Percentiles rank a stretch among this genome's conserved stretches.
These are phyloP conservation scores for Gortyna flavago DNA, from an alignment of 2,888 invertebrate genomes.

Conservation along the genomic window DNA sequence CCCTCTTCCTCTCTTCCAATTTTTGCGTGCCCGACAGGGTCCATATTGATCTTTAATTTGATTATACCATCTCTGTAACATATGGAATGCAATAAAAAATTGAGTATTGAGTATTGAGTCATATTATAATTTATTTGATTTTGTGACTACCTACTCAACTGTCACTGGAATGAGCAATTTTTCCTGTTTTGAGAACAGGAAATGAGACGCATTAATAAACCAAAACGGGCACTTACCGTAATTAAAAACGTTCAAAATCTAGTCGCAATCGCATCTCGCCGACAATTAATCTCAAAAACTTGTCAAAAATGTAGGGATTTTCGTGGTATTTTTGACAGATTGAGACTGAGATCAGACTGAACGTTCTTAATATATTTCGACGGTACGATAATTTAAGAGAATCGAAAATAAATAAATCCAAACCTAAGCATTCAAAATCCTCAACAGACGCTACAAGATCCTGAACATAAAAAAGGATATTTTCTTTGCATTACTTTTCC, in stretches of 20 bases:
- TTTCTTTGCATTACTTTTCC: constrained; percentile 63
- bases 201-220: no score
- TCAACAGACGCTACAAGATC: constrained; percentile 43
- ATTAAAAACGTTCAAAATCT: no score
- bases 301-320: background rate
- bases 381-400: constrained; percentile 19
- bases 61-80: no score
- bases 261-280: no score
- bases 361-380: background rate
- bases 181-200: no score
- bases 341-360: background rate
- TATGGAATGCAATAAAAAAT: no score
- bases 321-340: background rate
- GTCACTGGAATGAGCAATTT: background rate
- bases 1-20: no score
- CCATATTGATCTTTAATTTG: no score
- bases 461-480: constrained; percentile 51
- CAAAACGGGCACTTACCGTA: no score
- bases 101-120: no score
- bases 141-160: background rate
- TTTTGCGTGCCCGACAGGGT: no score
- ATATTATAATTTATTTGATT: background rate
- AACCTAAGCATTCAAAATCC: constrained; percentile 34
- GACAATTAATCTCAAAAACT: no score
- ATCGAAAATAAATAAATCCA: constrained; percentile 47